Evolutionary conservation across 2,888 invertebrate species (phyloP).

Genomic region (Plagodis dolabraria): DNA sequence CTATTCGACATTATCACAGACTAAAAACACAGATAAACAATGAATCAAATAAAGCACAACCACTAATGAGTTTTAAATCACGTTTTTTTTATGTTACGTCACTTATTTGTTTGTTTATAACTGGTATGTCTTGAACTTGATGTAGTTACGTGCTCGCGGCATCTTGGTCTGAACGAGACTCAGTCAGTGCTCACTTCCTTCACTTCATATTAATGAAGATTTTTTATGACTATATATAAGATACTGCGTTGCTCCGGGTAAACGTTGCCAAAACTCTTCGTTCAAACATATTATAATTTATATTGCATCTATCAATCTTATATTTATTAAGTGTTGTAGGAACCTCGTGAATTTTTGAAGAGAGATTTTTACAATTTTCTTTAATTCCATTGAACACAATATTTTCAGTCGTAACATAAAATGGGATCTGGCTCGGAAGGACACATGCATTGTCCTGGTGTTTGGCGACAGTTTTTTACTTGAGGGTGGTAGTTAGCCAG

Average conservation of each 20-base stretch:
- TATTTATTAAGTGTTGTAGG: neutral
- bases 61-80: slow-evolving; percentile 22
- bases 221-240: slow-evolving; percentile 20
- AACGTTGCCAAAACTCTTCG: slow-evolving; percentile 22
- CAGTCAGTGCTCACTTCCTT: slow-evolving; percentile 50
- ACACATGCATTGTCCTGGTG: too few species aligned
- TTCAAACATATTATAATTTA: neutral
- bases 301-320: slow-evolving; percentile 1
- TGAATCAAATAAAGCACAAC: slow-evolving; percentile 21
- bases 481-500: too few species aligned
- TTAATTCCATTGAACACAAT: too few species aligned
- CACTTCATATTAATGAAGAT: slow-evolving; percentile 18
- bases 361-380: too few species aligned
- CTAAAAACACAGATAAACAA: slow-evolving; percentile 22
- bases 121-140: slow-evolving; percentile 44
- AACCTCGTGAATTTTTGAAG: neutral
- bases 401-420: too few species aligned
- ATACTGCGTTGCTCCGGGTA: slow-evolving; percentile 9
- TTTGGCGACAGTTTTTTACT: too few species aligned
- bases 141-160: slow-evolving; percentile 53
- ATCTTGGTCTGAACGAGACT: slow-evolving; percentile 55
- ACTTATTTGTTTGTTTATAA: slow-evolving; percentile 34
- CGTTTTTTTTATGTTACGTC: slow-evolving; percentile 25
- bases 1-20: slow-evolving; percentile 69
- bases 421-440: too few species aligned